These are phyloP conservation scores for Ploceus nigricollis DNA, from an alignment of 2,113 vertebrate genomes.

Conservation along the genomic window DNA sequence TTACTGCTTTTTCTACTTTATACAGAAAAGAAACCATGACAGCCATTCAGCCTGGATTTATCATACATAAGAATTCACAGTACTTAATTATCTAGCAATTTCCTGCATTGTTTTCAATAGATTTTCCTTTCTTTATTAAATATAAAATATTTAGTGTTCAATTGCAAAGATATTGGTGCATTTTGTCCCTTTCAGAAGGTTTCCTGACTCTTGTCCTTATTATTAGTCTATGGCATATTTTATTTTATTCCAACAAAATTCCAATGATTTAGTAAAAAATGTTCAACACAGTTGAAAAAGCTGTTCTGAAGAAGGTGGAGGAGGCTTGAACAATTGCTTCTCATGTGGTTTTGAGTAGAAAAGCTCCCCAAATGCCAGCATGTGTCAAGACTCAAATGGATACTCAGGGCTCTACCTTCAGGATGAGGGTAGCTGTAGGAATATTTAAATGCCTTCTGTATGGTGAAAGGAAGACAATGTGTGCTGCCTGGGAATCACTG, in stretches of 20 bases:
- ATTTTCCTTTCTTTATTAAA: neutral
- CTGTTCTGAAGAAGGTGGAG: neutral
- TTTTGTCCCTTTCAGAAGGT: neutral
- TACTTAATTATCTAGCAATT: neutral
- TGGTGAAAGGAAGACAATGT: neutral
- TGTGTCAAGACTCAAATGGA: neutral
- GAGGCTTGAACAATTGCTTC: neutral
- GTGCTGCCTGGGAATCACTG: neutral
- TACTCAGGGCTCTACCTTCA: neutral
- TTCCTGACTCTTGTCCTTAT: neutral
- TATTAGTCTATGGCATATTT: neutral
- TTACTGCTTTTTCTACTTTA: neutral
- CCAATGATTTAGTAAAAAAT: neutral
- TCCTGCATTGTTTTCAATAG: neutral
- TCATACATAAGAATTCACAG: neutral
- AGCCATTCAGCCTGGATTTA: neutral
- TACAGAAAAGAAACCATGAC: neutral
- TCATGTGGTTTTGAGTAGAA: neutral
- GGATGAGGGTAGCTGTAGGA: neutral
- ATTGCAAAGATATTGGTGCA: neutral
- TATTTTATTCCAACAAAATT: neutral
- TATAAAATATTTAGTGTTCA: neutral
- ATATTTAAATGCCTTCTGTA: neutral
- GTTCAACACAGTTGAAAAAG: neutral
- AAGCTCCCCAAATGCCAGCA: neutral